phyloP scores from a whole-genome alignment of 2,888 invertebrate genomes.

The Tinea trinotella region DNA sequence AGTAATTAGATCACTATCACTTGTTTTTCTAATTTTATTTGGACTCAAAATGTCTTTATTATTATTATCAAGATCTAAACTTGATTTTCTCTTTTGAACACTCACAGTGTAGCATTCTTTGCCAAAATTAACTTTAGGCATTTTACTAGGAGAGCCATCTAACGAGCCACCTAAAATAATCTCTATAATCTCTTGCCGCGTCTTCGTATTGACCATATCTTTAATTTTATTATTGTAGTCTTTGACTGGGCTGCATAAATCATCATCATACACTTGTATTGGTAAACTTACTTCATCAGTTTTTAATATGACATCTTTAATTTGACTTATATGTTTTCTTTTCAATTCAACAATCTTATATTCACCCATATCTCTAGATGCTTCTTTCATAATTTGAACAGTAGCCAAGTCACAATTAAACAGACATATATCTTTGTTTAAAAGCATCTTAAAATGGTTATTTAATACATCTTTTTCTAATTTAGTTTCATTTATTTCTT shows the following conservation, averaged over 20 bases:
- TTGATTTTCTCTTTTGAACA: constrained; percentile 41
- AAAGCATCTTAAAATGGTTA: constrained; percentile 34
- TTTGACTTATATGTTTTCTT: constrained; percentile 3
- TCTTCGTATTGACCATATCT: constrained; percentile 59
- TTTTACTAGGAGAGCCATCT: constrained; percentile 38
- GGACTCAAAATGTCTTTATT: constrained; percentile 47
- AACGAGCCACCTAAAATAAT: constrained; percentile 58
- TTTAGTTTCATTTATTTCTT: constrained; percentile 50
- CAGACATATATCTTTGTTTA: constrained; percentile 37
- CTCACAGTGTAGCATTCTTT: constrained; percentile 31
- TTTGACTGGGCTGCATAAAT: constrained; percentile 51
- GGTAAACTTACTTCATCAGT: constrained; percentile 47
- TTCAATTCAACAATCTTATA: constrained; percentile 44
- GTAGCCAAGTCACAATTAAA: constrained; percentile 55
- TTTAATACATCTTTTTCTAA: constrained; percentile 41
- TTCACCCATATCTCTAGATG: constrained; percentile 37
- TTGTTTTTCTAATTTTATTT: constrained; percentile 50
- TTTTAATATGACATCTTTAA: constrained; percentile 10
- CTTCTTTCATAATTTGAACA: constrained; percentile 48
- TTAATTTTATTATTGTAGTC: constrained; percentile 60
- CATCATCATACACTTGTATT: constrained; percentile 28
- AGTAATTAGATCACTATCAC: constrained; percentile 55
- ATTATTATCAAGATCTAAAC: constrained; percentile 46
- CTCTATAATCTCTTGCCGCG: constrained; percentile 62
- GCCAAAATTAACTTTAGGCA: constrained; percentile 53